These are phyloP conservation scores for Anisognathus igniventris DNA, from an alignment of 2,797 vertebrate genomes.

Conservation along the genomic window DNA sequence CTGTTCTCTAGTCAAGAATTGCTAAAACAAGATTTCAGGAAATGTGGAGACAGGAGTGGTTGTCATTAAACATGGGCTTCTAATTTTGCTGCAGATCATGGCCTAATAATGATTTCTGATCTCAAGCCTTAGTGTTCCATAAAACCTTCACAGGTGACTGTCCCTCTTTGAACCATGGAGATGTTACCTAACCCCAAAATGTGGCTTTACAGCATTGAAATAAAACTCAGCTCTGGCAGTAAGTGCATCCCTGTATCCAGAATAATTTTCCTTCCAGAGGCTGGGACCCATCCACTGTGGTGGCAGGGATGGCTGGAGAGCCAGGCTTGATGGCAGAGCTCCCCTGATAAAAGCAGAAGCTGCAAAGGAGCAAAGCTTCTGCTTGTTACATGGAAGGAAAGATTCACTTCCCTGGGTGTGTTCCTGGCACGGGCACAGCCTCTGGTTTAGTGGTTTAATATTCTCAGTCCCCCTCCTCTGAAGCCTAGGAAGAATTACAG, in stretches of 20 bases:
- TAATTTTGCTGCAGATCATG: background rate
- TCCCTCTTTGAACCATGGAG: background rate
- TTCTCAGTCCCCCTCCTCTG: background rate
- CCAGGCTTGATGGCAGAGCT: fast-evolving
- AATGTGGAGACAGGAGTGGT: background rate
- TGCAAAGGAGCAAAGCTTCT: background rate
- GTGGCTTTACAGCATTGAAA: background rate
- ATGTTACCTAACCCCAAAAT: background rate
- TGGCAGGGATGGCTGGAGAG: background rate
- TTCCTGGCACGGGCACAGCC: background rate
- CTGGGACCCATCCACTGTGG: background rate
- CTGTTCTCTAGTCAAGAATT: background rate
- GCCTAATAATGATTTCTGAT: background rate
- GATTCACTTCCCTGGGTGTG: background rate
- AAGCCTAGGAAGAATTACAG: constrained; percentile 9
- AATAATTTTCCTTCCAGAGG: background rate
- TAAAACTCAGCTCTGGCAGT: background rate
- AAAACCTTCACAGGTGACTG: background rate
- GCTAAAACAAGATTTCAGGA: background rate
- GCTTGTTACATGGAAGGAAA: background rate
- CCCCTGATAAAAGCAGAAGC: background rate
- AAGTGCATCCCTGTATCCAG: background rate
- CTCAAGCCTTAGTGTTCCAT: background rate
- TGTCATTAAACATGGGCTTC: background rate
- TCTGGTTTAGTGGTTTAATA: background rate